These are phyloP conservation scores for Prolemur simus DNA, from an alignment of 2,113 vertebrate species.

Conservation along the genomic window DNA sequence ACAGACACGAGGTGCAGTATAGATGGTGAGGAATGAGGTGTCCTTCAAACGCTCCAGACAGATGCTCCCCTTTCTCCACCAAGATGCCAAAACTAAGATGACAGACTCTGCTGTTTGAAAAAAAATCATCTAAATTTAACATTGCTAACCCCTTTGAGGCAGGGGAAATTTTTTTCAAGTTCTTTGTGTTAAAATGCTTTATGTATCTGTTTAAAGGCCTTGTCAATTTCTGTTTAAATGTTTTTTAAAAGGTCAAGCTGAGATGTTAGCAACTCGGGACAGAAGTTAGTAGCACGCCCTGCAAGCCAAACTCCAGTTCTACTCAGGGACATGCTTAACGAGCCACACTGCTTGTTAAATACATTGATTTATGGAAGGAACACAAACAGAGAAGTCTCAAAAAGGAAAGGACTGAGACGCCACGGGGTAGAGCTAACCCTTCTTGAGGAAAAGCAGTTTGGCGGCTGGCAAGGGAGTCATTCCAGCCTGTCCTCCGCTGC, in stretches of 20 bases:
- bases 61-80: not conserved
- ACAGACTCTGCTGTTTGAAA: not conserved
- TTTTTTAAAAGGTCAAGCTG: constrained; percentile 11
- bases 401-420: not conserved
- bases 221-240: constrained; percentile 1
- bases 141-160: not conserved
- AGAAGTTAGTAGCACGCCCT: not conserved
- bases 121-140: not conserved
- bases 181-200: constrained; percentile 13
- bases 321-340: not conserved
- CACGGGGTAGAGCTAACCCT: not conserved
- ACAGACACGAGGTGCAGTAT: not conserved
- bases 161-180: not conserved
- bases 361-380: not conserved
- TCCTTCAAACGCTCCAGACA: not conserved
- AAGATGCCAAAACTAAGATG: not conserved
- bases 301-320: not conserved
- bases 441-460: not conserved
- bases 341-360: not conserved
- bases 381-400: not conserved
- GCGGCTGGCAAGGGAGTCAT: not conserved
- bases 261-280: constrained; percentile 2
- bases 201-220: not conserved
- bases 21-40: not conserved
- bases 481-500: not conserved